phyloP scores from a whole-genome alignment of 2,797 vertebrate species.

The Cygnus olor region DNA sequence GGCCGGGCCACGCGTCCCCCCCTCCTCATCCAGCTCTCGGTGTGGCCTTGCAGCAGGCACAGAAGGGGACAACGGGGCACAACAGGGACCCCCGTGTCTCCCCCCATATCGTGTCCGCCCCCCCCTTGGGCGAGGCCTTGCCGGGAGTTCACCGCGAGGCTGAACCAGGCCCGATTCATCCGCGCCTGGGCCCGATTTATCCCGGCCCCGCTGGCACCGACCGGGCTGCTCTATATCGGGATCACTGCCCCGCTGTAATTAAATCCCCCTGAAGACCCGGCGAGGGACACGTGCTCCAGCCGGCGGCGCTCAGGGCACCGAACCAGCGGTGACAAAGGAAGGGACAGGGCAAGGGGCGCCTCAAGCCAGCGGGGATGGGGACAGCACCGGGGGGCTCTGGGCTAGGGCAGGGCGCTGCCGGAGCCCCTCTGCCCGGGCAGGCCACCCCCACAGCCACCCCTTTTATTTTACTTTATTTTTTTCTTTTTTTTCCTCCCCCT shows the following conservation, averaged over 20 bases:
- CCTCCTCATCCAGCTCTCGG: too few species aligned
- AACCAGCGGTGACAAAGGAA: not conserved
- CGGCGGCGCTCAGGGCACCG: slow-evolving; percentile 19
- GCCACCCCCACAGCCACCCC: not conserved
- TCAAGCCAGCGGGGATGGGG: too few species aligned
- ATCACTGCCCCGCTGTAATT: slow-evolving; percentile 66
- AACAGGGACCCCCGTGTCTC: not conserved
- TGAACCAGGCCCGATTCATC: not conserved
- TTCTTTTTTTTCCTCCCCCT: not conserved
- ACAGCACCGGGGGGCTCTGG: not conserved
- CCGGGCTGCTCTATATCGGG: slow-evolving; percentile 48
- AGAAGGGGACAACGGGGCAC: not conserved
- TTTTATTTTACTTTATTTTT: too few species aligned
- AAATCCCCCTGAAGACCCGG: slow-evolving; percentile 49
- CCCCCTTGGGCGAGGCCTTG: rapidly evolving
- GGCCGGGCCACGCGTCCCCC: too few species aligned
- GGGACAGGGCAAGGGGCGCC: rapidly evolving
- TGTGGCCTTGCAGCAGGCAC: too few species aligned
- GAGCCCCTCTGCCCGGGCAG: rapidly evolving
- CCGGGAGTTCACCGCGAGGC: not conserved
- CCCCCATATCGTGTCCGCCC: rapidly evolving
- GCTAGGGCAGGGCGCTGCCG: too few species aligned
- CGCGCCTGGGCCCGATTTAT: slow-evolving; percentile 43
- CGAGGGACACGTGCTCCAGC: slow-evolving; percentile 20
- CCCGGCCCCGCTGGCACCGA: slow-evolving; percentile 42